Conservation (phyloP, 2,888 invertebrate species). For the Mesorhabditis sp. region DNA sequence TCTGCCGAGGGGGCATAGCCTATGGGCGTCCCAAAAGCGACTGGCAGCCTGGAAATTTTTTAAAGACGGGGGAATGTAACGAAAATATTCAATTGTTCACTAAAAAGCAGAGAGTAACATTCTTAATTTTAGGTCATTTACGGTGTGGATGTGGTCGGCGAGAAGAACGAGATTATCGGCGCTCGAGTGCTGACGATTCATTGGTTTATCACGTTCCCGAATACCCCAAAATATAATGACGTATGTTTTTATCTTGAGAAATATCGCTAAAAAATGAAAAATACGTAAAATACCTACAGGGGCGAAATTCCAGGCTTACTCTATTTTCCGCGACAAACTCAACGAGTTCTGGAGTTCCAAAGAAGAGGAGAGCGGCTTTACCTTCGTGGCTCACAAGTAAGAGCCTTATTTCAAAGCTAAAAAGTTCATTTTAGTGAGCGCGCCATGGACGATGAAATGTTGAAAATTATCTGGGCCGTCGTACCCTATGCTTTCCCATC, state of each 20-base stretch:
- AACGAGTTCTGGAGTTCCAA: conserved; percentile 50
- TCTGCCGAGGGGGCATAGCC: background rate
- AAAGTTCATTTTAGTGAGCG: conserved; percentile 39
- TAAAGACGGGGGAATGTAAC: background rate
- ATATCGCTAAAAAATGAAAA: background rate
- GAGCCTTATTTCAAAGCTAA: background rate
- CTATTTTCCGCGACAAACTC: conserved; percentile 42
- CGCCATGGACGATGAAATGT: conserved; percentile 57
- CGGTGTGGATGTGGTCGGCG: conserved; percentile 55
- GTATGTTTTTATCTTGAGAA: background rate
- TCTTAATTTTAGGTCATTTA: conserved; percentile 43
- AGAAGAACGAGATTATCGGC: conserved; percentile 56
- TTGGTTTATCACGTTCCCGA: conserved; percentile 29
- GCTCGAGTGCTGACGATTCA: conserved; percentile 55
- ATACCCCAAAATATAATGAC: conserved; percentile 7
- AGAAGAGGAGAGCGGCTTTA: conserved; percentile 42
- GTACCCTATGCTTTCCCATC: conserved; percentile 56
- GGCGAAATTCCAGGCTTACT: conserved; percentile 43
- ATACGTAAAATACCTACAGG: conserved; percentile 17
- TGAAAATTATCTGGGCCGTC: conserved; percentile 53
- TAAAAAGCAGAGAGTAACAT: background rate
- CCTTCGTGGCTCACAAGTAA: conserved; percentile 57
- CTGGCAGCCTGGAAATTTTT: background rate
- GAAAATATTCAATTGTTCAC: conserved; percentile 4
- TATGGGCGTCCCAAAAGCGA: background rate